Base-by-base conservation (phyloP, 1,140 invertebrate species). In the Leptopilina boulardi region DNA sequence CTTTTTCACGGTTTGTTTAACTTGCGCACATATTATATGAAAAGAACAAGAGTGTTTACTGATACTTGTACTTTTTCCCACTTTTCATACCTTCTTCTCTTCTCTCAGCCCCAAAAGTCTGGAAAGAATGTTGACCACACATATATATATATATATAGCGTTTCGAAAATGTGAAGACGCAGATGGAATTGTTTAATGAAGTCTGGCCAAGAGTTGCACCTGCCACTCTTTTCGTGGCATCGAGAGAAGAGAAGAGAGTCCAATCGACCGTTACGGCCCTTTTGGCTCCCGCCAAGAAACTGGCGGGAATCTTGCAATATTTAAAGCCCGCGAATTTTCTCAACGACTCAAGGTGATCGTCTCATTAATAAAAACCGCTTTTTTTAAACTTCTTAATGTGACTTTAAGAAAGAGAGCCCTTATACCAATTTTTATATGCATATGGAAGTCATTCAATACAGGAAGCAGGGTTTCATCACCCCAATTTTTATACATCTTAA, bases 111-210 rank as follows among this genome's bases (percentile, higher is more conserved):
- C n/a, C n/a, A n/a, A n/a, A 51, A 15, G 47, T 51, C 47, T 51
- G 47, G 18, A 47, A 51, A 51, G 47, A 51, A 51, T 51, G 47
- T 18, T 51, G 47, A 51, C 47, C 47, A 51, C 15, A 18, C 47
- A 9, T n/a, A n/a, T n/a, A n/a, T n/a, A n/a, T n/a, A n/a, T n/a
- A n/a, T n/a, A 38, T 38, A 38, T 9, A 51, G 47, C 47, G 18
- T 51, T 51, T 51, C n/a, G 4, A 5, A 51, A 51, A 51, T 8
- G 47, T 51, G 47, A 51, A 51, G 47, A 51, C 47, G 47, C 47
- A 51, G 47, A 51, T 51, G 47, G 47, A n/a, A 51, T 51, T 51
- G n/a, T 51, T 51, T 51, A 51, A 51, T 51, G 47, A 51, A 51
- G 47, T 51, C 47, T 51, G 47, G 47, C 44, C 44, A 2, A 47